Base-by-base conservation (phyloP, 2,113 vertebrate genomes). In the Garra rufa region DNA sequence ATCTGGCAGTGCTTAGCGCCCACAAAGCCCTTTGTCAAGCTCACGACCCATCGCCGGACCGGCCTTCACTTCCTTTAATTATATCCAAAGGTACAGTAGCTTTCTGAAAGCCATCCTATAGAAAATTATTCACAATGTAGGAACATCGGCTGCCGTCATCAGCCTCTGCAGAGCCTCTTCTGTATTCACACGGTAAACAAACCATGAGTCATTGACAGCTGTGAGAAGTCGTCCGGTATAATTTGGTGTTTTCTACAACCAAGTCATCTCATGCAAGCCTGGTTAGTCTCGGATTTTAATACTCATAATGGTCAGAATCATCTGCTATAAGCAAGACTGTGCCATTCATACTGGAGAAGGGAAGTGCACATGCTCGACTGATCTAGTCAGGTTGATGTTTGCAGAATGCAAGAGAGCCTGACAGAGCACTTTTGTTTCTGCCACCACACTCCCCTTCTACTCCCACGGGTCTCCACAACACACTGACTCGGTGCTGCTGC, bases 1-100 rank as follows among this genome's bases (percentile, higher is more conserved):
- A 81, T 71, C 71, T 84, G 38, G 41, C 57, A 75, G 57, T 41
- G 67, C 71, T 76, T 59, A 81, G 38, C 28, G 1, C 38, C 55
- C 82, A 84, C 70, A 76, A 87, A 87, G 85, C 24, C 46, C 55
- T 87, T 87, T 84, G 61, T 84, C 82, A 76, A 76, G 48, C 70
- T 52, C 41, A 69, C 30, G 76, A 76, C 78, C 70, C 71, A 59
- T 69, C 17, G 78, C 38, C 41, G 13, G 59, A 67, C 61, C 6
- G 30, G 83, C 74, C 83, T 81, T 69, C 26, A 76, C 69, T 46
- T 70, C 38, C 44, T 74, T 80, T 87, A 83, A 87, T 87, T 80
- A 81, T 83, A 75, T 86, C 38, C 43, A 21, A 34, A 4, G 34
- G 43, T 63, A 79, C 3, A 2, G 34, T 77, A 24, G 63, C 28